These are phyloP conservation scores for Tridacna gigas DNA, from an alignment of 2,888 invertebrate species.

Conservation along the genomic window DNA sequence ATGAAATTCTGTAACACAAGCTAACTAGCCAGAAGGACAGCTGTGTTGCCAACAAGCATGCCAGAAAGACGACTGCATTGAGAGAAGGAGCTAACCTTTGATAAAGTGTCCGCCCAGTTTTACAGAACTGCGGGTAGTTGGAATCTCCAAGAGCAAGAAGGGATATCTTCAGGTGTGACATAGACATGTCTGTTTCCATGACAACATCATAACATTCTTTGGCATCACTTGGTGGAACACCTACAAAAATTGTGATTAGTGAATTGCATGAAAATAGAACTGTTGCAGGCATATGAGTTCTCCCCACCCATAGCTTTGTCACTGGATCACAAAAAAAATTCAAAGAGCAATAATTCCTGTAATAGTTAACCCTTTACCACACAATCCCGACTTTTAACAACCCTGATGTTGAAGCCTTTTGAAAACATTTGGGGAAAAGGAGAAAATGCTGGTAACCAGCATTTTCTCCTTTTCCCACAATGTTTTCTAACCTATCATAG, in stretches of 20 bases:
- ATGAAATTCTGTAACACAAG: too few species aligned
- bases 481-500: background rate
- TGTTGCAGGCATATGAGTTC: too few species aligned
- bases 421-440: background rate
- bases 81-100: constrained; percentile 60
- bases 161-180: constrained; percentile 67
- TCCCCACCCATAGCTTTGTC: background rate
- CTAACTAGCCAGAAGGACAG: too few species aligned
- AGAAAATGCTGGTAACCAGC: background rate
- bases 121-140: constrained; percentile 77
- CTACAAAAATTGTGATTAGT: constrained; percentile 44
- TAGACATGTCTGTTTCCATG: constrained; percentile 18
- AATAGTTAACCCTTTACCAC: too few species aligned
- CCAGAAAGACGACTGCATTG: too few species aligned
- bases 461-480: background rate
- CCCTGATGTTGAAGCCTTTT: too few species aligned
- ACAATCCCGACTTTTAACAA: too few species aligned
- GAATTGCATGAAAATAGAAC: background rate
- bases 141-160: constrained; percentile 76
- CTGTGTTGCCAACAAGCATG: too few species aligned
- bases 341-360: too few species aligned
- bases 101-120: constrained; percentile 68
- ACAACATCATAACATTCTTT: constrained; percentile 66
- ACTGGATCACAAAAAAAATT: too few species aligned
- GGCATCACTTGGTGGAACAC: constrained; percentile 77